These are phyloP conservation scores for Vesta saturnalis DNA, from an alignment of 2,888 invertebrate species.

Conservation along the genomic window DNA sequence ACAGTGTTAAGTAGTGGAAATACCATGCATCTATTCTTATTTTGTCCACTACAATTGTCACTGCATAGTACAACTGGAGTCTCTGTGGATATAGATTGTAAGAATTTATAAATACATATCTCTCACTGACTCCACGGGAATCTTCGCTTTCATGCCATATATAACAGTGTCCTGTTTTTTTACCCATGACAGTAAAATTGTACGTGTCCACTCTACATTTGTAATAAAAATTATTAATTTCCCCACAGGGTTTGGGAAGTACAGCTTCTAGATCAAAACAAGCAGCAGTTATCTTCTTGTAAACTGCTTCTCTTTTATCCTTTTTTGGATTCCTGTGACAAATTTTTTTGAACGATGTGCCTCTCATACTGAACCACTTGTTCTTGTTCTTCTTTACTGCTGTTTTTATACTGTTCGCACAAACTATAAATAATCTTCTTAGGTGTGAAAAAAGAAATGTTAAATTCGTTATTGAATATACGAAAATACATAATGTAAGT, in stretches of 20 bases:
- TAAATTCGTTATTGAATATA: conserved; percentile 41
- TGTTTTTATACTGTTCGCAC: conserved; percentile 38
- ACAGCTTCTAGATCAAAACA: conserved; percentile 35
- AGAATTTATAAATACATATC: background rate
- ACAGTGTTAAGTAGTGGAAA: background rate
- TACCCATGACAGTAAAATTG: background rate
- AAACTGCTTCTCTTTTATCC: conserved; percentile 21
- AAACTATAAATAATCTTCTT: conserved; percentile 42
- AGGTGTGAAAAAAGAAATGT: conserved; percentile 38
- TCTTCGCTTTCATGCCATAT: background rate
- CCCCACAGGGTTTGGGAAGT: conserved; percentile 21
- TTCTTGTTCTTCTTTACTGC: conserved; percentile 14
- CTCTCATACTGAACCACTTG: conserved; percentile 11
- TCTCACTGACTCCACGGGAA: background rate
- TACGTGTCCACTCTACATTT: background rate
- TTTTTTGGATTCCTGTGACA: conserved; percentile 19
- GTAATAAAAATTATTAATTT: background rate
- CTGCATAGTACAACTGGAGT: background rate
- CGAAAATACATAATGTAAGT: conserved; percentile 38
- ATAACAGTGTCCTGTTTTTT: background rate
- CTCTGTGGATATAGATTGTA: background rate
- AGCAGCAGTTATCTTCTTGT: conserved; percentile 8
- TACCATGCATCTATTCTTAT: too few relatives aligned
- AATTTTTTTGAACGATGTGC: conserved; percentile 20
- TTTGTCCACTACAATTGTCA: too few relatives aligned